A percentile compares a stretch with the other conserved stretches of the same genome.
Evolutionary conservation across 2,797 vertebrate genomes (phyloP).

Genomic region (Chrysocyon brachyurus): DNA sequence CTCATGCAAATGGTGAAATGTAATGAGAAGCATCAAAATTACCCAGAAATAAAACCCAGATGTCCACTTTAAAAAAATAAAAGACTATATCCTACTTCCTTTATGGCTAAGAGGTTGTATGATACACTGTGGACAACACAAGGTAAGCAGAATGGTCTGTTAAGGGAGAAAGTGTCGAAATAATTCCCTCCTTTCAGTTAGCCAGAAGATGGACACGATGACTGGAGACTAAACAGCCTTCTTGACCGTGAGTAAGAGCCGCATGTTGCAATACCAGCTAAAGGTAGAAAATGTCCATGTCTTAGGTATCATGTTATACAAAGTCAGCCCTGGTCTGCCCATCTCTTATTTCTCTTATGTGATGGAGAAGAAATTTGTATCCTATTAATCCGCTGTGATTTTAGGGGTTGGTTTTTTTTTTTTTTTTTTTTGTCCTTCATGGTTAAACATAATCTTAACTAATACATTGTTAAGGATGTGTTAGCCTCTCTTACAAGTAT

Average conservation of each 20-base stretch:
- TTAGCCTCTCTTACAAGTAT: background rate
- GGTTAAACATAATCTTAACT: background rate
- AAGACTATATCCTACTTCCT: background rate
- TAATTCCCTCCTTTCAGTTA: background rate
- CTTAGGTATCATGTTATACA: background rate
- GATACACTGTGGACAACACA: background rate
- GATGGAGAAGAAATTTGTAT: background rate
- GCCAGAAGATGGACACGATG: background rate
- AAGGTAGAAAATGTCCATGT: background rate
- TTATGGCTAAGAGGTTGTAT: background rate
- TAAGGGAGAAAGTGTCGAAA: background rate
- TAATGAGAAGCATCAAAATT: background rate
- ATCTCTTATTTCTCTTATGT: background rate
- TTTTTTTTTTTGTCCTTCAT: background rate
- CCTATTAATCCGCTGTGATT: background rate
- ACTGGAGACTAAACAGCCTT: background rate
- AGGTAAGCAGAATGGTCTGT: background rate
- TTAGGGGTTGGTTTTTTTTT: background rate
- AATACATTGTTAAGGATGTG: background rate
- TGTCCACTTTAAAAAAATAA: background rate
- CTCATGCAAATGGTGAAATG: background rate
- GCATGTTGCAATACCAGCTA: background rate
- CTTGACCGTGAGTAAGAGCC: background rate
- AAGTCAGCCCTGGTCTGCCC: background rate
- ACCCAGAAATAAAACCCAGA: background rate